Base-by-base conservation (phyloP, 2,888 invertebrate genomes). In the Tuberolachnus salignus region DNA sequence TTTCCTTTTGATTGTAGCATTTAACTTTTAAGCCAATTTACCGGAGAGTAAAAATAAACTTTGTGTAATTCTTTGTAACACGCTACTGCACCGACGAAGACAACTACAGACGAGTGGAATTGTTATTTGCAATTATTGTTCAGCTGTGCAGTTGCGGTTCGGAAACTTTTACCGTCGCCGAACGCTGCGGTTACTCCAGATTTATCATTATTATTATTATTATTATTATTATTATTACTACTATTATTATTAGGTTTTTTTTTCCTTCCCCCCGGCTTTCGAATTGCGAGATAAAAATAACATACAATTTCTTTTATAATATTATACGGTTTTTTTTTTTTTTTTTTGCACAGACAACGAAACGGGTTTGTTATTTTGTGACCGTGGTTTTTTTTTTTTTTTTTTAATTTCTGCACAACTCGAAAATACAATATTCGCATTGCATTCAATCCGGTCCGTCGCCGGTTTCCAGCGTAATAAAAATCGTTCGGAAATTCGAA, bases 121-220 rank as follows among this genome's bases (percentile, higher is more conserved):
- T 73, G 73, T 73, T 73, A 73, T 63, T 73, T 73, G 73, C 73
- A 73, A 74, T 74, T 74, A 74, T 74, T 64, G 64, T 72, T 72
- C 26, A 26, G 59, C 46, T 14, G 57, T 14, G 57, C 6, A 46
- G 51, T 53, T 53, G 23, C 57, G 70, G 57, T 71, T 46, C 23
- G 44, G n/a, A 44, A 57, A 71, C 57, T 57, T 71, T n/a, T 46
- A 23, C 44, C 23, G 21, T 71, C n/a, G 6, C 34, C 3, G 16
- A 23, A 57, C 23, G 57, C 44, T 71, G 23, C 44, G 57, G 70
- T 71, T 46, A 57, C 16, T 57, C 23, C 6, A 57, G 70, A 71
- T 71, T 57, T 71, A 71, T 71, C 44, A 57, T 44, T 57, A 57
- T 55, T 42, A 16, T 53, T 51, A 26, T 51, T n/a, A n/a, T n/a